Percentiles rank a stretch among this genome's conserved stretches.
phyloP scores from a whole-genome alignment of 2,797 vertebrate genomes.

The Micrastur ruficollis region DNA sequence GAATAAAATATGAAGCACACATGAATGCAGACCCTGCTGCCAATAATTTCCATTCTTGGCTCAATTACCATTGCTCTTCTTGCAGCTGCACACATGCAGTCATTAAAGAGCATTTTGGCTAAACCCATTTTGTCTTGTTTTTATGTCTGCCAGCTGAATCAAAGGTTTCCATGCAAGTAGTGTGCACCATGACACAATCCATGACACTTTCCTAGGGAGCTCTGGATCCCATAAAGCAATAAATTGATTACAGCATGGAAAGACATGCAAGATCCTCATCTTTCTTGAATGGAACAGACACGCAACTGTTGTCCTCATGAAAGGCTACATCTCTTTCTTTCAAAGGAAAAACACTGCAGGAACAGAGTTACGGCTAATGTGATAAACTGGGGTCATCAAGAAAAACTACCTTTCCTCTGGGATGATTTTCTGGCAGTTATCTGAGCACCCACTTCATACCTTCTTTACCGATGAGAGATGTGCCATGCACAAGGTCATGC shows the following conservation, averaged over 20 bases:
- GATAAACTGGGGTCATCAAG: background rate
- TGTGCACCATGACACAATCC: constrained; percentile 29
- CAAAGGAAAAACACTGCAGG: background rate
- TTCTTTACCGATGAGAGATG: background rate
- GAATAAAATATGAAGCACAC: background rate
- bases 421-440: background rate
- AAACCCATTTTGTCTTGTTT: constrained; percentile 3
- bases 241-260: constrained; percentile 28
- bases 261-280: background rate
- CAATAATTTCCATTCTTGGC: constrained; percentile 35
- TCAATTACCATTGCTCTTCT: background rate
- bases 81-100: constrained; percentile 52
- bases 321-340: background rate
- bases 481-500: background rate
- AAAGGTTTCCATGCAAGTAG: constrained; percentile 26
- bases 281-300: background rate
- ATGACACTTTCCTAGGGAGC: background rate
- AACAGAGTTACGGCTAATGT: background rate
- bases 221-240: constrained; percentile 26
- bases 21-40: constrained; percentile 11
- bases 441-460: background rate
- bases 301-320: constrained; percentile 6
- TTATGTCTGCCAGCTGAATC: constrained; percentile 34
- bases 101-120: constrained; percentile 39
- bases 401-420: background rate